These are phyloP conservation scores for Acromyrmex echinatior DNA, from an alignment of 1,140 invertebrate species.

Conservation along the genomic window DNA sequence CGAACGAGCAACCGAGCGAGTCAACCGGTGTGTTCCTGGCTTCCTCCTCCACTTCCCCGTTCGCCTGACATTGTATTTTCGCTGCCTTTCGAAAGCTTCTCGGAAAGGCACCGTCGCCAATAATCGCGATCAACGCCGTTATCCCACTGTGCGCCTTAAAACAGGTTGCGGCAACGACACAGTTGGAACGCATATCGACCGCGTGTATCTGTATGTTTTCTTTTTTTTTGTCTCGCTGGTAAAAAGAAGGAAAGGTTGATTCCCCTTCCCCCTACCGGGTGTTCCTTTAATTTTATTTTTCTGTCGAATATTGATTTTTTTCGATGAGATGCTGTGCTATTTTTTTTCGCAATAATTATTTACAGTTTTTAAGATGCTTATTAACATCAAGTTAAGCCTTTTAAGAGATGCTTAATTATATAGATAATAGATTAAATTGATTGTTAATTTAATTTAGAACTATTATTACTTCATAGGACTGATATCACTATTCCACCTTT, in stretches of 20 bases:
- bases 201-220: neutral
- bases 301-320: neutral
- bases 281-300: neutral
- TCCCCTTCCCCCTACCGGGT: neutral
- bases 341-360: neutral
- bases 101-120: conserved; percentile 28
- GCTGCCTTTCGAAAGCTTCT: conserved; percentile 54
- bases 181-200: conserved; percentile 36
- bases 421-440: no score
- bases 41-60: neutral
- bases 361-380: no score
- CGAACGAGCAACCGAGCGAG: neutral
- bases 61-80: conserved; percentile 58
- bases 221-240: conserved; percentile 2
- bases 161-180: conserved; percentile 50
- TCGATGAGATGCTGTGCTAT: neutral
- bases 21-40: neutral
- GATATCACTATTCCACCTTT: no score
- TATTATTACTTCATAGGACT: no score
- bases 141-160: conserved; percentile 32
- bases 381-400: no score
- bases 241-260: neutral
- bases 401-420: no score
- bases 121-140: conserved; percentile 55
- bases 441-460: no score